These are phyloP conservation scores for Camponotus fellah DNA, from an alignment of 2,888 invertebrate genomes.

Conservation along the genomic window DNA sequence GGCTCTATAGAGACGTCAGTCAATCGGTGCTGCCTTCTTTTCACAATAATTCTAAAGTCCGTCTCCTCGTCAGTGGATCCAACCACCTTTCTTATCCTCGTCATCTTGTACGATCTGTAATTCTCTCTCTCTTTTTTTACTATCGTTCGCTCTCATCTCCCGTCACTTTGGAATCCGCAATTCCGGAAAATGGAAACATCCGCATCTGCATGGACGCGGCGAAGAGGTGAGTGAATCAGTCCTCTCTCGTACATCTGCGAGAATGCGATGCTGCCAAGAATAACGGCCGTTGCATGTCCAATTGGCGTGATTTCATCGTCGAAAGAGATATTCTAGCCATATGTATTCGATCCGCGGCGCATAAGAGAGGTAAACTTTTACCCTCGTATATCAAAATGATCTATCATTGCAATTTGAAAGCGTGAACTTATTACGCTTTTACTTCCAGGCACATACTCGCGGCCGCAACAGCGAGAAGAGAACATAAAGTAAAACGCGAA, in stretches of 20 bases:
- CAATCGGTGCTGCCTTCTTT: constrained; percentile 81
- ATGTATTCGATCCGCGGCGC: constrained; percentile 55
- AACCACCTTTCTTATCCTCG: constrained; percentile 62
- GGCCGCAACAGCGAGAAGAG: background rate
- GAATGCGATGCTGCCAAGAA: constrained; percentile 73
- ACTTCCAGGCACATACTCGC: constrained; percentile 19
- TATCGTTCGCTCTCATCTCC: constrained; percentile 25
- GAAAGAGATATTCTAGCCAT: constrained; percentile 57
- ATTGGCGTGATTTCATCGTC: constrained; percentile 63
- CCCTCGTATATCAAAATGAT: constrained; percentile 49
- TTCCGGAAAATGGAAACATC: constrained; percentile 68
- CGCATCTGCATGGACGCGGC: constrained; percentile 65
- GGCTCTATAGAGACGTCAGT: constrained; percentile 83
- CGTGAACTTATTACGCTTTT: constrained; percentile 13
- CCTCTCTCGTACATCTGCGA: constrained; percentile 69
- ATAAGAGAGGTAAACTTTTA: constrained; percentile 54
- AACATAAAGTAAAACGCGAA: constrained; percentile 20
- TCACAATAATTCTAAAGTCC: constrained; percentile 82
- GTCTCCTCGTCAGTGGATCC: constrained; percentile 79
- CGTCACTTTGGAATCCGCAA: constrained; percentile 67
- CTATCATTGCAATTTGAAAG: constrained; percentile 52
- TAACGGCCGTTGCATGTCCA: constrained; percentile 70
- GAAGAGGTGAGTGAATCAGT: constrained; percentile 53
- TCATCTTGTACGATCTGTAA: constrained; percentile 44
- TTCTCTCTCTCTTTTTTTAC: constrained; percentile 11